These are phyloP conservation scores for Psilopogon haemacephalus DNA, from an alignment of 2,113 vertebrate genomes.

Conservation along the genomic window DNA sequence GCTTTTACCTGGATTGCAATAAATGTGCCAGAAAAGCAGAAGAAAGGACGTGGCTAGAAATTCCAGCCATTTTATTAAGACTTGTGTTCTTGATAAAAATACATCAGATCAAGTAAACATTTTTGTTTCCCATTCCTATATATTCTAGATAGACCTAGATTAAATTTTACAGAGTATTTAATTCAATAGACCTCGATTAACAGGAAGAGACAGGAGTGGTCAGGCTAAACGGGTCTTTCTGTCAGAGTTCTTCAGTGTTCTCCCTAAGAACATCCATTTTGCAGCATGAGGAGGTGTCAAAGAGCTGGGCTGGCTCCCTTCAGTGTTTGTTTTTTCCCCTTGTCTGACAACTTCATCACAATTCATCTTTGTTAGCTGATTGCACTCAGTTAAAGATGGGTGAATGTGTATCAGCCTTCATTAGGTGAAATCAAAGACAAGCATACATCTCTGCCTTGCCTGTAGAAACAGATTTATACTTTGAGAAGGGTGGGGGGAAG, in stretches of 20 bases:
- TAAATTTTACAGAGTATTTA: background rate
- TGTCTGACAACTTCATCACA: slow-evolving; percentile 56
- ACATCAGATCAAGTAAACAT: background rate
- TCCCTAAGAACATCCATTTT: slow-evolving; percentile 55
- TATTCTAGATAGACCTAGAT: background rate
- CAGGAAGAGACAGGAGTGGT: background rate
- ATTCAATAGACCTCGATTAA: background rate
- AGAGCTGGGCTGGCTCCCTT: slow-evolving; percentile 3
- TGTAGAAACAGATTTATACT: background rate
- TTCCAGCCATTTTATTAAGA: background rate
- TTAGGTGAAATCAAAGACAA: slow-evolving; percentile 53
- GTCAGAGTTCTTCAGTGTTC: background rate
- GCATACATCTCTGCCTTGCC: background rate
- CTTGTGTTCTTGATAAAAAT: background rate
- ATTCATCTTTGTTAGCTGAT: slow-evolving; percentile 28
- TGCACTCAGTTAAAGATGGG: slow-evolving; percentile 43
- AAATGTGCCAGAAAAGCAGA: background rate
- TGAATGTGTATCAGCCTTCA: slow-evolving; percentile 25
- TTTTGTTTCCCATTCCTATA: background rate
- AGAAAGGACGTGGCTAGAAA: background rate
- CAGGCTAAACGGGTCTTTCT: background rate
- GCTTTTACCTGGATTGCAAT: background rate
- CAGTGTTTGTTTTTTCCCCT: slow-evolving; percentile 31
- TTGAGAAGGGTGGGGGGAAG: slow-evolving; percentile 18
- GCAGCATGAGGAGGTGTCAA: slow-evolving; percentile 5